Evolutionary conservation across 2,888 invertebrate species (phyloP).

Genomic region (Zhengitettix transpicula): DNA sequence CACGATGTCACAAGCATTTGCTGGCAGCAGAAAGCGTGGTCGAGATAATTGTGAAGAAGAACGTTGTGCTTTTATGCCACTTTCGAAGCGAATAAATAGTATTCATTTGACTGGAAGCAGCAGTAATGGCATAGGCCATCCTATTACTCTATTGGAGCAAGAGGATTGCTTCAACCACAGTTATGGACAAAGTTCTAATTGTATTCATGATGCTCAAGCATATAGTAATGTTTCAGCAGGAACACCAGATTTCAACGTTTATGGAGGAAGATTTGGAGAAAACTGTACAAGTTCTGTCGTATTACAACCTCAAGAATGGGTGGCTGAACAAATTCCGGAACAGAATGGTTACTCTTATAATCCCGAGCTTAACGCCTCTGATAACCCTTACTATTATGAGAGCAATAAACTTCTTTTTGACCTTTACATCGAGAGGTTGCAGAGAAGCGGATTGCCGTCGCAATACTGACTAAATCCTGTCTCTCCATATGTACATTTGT

Average conservation of each 20-base stretch:
- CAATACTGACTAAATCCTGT: background rate
- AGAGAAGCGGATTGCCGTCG: constrained; percentile 31
- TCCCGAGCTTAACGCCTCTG: constrained; percentile 56
- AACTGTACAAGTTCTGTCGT: no score
- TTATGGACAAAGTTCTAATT: no score
- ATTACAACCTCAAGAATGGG: background rate
- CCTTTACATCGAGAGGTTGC: constrained; percentile 63
- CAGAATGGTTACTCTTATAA: constrained; percentile 31
- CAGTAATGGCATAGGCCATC: background rate
- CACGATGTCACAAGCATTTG: no score
- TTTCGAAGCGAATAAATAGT: constrained; percentile 82
- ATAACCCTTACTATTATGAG: constrained; percentile 76
- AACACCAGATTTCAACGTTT: no score
- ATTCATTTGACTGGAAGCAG: constrained; percentile 47
- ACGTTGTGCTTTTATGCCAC: constrained; percentile 63
- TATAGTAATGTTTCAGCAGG: no score
- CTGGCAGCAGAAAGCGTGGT: constrained; percentile 47
- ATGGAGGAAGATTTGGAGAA: no score
- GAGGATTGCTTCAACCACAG: no score
- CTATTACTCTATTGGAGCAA: background rate
- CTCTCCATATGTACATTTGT: no score
- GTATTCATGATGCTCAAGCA: no score
- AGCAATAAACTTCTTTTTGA: constrained; percentile 73
- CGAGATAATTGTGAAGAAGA: constrained; percentile 46
- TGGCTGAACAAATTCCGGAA: constrained; percentile 12